Evolutionary conservation across 2,113 vertebrate genomes (phyloP), one percentile per base, ranked within the genome.

Genomic region (Pangasianodon hypophthalmus): DNA sequence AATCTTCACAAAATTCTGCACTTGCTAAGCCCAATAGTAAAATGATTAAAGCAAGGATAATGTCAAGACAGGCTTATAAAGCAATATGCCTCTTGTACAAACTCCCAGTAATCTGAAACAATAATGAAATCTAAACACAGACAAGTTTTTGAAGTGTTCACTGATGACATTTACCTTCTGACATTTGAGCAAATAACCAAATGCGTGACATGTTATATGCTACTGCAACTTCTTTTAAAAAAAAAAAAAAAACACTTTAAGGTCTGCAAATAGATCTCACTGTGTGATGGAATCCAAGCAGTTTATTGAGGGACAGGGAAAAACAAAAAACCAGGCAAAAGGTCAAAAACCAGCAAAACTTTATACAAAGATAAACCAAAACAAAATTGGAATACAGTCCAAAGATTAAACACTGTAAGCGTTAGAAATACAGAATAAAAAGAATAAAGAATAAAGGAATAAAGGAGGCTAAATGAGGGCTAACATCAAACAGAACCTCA

Each of bases 21-120:
- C 41, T 75, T 24, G 71, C 37, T 77, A 26, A 16, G 26, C n/a
- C 26, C 26, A 52, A 18, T n/a, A 79, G 75, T 52, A 80, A 48
- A 85, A 69, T 3, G 2, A 10, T 48, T n/a, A 14, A 26, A 64
- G 58, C 24, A n/a, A 44, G 41, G 5, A 87, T 46, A 77, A 46
- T 46, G 41, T 46, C 37, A 46, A 24, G 41, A 46, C 19, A 41
- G 71, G 37, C 14, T 73, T 75, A 75, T 75, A 75, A 41, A 44
- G n/a, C 32, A 60, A 29, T 58, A 19, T 46, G 7, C 29, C 50
- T 54, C 26, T 87, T 41, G 52, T 18, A 75, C 21, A n/a, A 48
- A 11, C 56, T n/a, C 24, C 13, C 37, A 60, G 54, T 29, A 58
- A 80, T 64, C 86, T 87, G 41, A 56, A 87, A 79, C 41, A 80